phyloP scores from a whole-genome alignment of 2,888 invertebrate genomes.

The Rhimphoctona megacephalus region DNA sequence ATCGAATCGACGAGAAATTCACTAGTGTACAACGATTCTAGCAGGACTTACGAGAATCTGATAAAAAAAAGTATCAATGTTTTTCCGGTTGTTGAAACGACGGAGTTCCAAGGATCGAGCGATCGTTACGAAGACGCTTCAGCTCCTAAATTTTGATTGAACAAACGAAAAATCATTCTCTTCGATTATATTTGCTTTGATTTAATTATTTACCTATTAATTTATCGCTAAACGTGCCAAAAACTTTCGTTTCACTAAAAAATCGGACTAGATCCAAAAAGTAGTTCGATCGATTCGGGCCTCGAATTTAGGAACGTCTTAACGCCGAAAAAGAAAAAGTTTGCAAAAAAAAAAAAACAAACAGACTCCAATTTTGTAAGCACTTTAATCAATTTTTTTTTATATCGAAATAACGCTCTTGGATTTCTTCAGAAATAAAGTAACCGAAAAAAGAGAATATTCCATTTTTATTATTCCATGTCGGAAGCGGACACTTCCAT shows the following conservation, averaged over 20 bases:
- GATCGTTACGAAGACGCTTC: too few relatives aligned
- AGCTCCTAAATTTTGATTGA: not conserved
- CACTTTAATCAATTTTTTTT: too few relatives aligned
- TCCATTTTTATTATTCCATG: not conserved
- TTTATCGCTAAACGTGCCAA: not conserved
- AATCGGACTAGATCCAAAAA: not conserved
- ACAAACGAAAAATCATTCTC: too few relatives aligned
- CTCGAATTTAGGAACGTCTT: too few relatives aligned
- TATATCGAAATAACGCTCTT: not conserved
- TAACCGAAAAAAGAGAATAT: not conserved
- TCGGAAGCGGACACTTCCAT: not conserved
- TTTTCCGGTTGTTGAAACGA: slow-evolving; percentile 51
- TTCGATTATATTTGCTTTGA: too few relatives aligned
- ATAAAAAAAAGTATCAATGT: slow-evolving; percentile 67
- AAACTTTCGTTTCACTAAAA: not conserved
- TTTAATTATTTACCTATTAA: too few relatives aligned
- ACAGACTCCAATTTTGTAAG: not conserved
- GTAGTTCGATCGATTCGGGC: too few relatives aligned
- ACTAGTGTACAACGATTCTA: slow-evolving; percentile 8
- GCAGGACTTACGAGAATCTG: not conserved
- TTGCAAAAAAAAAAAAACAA: not conserved
- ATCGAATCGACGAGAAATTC: not conserved
- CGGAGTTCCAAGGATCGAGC: not conserved
- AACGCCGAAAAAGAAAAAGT: too few relatives aligned
- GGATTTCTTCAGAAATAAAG: not conserved